phyloP scores from a whole-genome alignment of 2,113 vertebrate species.

The Beaufortia kweichowensis region DNA sequence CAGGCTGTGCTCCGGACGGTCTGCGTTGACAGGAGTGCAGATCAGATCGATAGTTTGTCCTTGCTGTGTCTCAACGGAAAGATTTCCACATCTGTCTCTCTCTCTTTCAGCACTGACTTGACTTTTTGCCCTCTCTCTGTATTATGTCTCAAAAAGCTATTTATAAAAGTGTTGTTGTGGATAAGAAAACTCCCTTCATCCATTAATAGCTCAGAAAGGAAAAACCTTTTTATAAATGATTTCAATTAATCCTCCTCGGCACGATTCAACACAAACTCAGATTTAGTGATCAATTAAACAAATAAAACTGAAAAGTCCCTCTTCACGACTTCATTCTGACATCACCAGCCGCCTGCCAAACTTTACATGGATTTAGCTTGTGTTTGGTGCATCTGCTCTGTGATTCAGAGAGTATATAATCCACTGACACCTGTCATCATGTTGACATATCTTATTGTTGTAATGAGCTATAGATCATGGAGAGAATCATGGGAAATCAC shows the following conservation, averaged over 20 bases:
- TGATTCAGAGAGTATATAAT: constrained; percentile 32
- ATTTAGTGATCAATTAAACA: constrained; percentile 34
- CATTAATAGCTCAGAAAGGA: neutral
- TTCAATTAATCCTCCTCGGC: constrained; percentile 27
- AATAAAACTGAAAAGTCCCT: neutral
- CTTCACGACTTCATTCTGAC: neutral
- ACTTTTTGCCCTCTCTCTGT: neutral
- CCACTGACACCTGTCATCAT: constrained; percentile 35
- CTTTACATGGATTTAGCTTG: neutral
- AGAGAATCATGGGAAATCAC: neutral
- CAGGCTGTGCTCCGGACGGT: constrained; percentile 33
- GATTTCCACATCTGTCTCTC: constrained; percentile 54
- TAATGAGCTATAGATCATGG: constrained; percentile 24
- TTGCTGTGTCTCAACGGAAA: constrained; percentile 57
- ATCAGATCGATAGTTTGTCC: constrained; percentile 62
- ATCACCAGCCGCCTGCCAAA: constrained; percentile 1
- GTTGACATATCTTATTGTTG: constrained; percentile 38
- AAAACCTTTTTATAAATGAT: constrained; percentile 31
- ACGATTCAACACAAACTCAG: neutral
- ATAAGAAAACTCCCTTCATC: neutral
- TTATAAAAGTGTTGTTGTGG: constrained; percentile 9
- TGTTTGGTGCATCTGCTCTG: neutral
- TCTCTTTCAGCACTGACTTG: constrained; percentile 32
- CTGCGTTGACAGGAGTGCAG: constrained; percentile 49
- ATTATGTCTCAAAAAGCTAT: neutral